These are phyloP conservation scores for Bhutanitis thaidina DNA, from an alignment of 2,888 invertebrate genomes.

Conservation along the genomic window DNA sequence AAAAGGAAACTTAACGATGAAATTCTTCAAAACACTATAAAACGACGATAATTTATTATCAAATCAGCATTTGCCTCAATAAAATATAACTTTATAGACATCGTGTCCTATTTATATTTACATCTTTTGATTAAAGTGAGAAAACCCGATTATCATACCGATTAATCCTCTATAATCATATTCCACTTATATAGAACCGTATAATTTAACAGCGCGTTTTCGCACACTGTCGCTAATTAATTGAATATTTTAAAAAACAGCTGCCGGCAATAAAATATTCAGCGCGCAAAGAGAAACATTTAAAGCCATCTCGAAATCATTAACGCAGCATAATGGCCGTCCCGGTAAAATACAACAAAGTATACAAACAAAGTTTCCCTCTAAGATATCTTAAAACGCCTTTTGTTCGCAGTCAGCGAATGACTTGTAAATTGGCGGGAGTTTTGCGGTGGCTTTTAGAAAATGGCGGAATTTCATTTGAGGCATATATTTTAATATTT, in stretches of 20 bases:
- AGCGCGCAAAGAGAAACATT: slow-evolving; percentile 26
- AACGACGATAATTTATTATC: neutral
- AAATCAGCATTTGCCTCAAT: neutral
- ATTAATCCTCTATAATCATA: slow-evolving; percentile 30
- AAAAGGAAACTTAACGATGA: too few relatives aligned
- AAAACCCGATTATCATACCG: slow-evolving; percentile 30
- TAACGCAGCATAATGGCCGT: slow-evolving; percentile 49
- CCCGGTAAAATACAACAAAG: slow-evolving; percentile 41
- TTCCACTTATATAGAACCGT: slow-evolving; percentile 25
- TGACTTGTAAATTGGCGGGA: slow-evolving; percentile 70
- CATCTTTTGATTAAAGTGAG: slow-evolving; percentile 1
- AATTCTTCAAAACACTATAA: too few relatives aligned
- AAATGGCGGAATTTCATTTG: slow-evolving; percentile 39
- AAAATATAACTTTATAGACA: neutral
- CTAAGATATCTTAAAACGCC: slow-evolving; percentile 48
- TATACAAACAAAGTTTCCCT: slow-evolving; percentile 56
- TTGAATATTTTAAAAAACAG: slow-evolving; percentile 45
- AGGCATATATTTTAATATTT: slow-evolving; percentile 25
- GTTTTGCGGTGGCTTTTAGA: slow-evolving; percentile 44
- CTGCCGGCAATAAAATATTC: slow-evolving; percentile 35
- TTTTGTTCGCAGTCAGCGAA: slow-evolving; percentile 55
- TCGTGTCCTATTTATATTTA: slow-evolving; percentile 1
- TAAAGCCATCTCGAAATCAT: slow-evolving; percentile 42
- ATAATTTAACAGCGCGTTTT: slow-evolving; percentile 33
- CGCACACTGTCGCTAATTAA: slow-evolving; percentile 59